Evolutionary conservation across 2,888 invertebrate species (phyloP), one percentile per base, ranked within the genome.

Genomic region (Holacanthella duospinosa): DNA sequence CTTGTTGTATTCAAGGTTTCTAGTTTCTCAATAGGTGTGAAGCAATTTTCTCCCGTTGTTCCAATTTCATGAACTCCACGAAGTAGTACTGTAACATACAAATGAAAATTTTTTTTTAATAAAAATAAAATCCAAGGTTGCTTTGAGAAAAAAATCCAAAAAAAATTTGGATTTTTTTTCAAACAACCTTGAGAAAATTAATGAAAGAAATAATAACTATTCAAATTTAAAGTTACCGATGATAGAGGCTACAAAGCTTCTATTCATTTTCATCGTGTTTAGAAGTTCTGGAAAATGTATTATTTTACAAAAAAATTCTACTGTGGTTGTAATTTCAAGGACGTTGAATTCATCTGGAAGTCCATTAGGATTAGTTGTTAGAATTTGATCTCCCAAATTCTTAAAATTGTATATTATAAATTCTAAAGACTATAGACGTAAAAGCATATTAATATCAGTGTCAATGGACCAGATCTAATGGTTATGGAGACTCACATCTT

Each of bases 1-100:
- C 16, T 16, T 16, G 48, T 21, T 9, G 4, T 21, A 4, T 48
- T 54, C 29, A 54, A 29, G 16, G 43, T 19, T 24, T 59, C 43
- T n/a, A 62, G 66, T 60, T 60, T 65, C 26, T 63, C 62, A 54
- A 62, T 43, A 19, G 65, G 60, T 6, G 59, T 44, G 43, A 65
- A 63, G 21, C 48, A 12, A 21, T 55, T 24, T 9, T 59, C 26
- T 9, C 43, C 21, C 16, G 44, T 61, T 9, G 59, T 55, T n/a
- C 48, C 48, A 21, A 48, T 48, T 48, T 48, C 48, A 48, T 48
- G 48, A 21, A 48, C 21, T 55, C 59, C 55, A 25, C 43, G 29
- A 16, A 64, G 43, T 26, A 64, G 29, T 43, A 61, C 64, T 64
- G 29, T n/a, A 28, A 4, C 54, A 43, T 27, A 55, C 3, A 27